Base-by-base conservation (phyloP, 2,888 invertebrate species). In the Drosophila nr. perissopoda region DNA sequence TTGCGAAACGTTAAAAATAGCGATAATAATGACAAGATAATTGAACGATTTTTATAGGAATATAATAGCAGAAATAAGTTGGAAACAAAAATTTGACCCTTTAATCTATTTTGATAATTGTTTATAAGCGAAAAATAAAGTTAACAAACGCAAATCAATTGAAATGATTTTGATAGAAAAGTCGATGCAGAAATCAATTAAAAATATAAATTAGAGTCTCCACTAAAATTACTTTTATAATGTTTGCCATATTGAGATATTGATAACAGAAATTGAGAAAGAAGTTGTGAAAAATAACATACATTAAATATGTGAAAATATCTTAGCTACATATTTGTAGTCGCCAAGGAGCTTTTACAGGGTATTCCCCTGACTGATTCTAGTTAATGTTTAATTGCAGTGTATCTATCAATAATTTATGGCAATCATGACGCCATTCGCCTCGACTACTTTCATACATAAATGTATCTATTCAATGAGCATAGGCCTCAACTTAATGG, bases 341-440 rank as follows among this genome's bases (percentile, higher is more conserved):
- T 4, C 4, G 13, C 13, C 21, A 8, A 45, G 2, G 7, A 21
- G 21, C 21, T 16, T 21, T 4, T 36, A 38, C 11, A 70, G 74
- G 57, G 59, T 64, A 71, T 74, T 31, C 8, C 1, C 3, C 2
- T 16, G 7, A 21, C 45, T 45, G 1, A 33, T 33, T 33, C 33
- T 4, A 21, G 4, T 21, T 21, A 16, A 31, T 29, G 31, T 21
- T 58, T 68, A 56, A 69, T 56, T 67, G 76, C 64, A 76, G 63
- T 76, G 58, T 77, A 81, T 56, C 56, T 29, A 38, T 83, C 76
- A 83, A 78, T 89, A 81, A 83, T 84, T 89, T 78, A 84, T 87
- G 21, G 63, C 66, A 70, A 72, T 72, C 68, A 83, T 89, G 84
- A 87, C 82, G 82, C 73, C 84, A 84, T 84, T 78, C 40, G 67